These are phyloP conservation scores for Cheilinus undulatus DNA, from an alignment of 2,113 vertebrate genomes.

Conservation along the genomic window DNA sequence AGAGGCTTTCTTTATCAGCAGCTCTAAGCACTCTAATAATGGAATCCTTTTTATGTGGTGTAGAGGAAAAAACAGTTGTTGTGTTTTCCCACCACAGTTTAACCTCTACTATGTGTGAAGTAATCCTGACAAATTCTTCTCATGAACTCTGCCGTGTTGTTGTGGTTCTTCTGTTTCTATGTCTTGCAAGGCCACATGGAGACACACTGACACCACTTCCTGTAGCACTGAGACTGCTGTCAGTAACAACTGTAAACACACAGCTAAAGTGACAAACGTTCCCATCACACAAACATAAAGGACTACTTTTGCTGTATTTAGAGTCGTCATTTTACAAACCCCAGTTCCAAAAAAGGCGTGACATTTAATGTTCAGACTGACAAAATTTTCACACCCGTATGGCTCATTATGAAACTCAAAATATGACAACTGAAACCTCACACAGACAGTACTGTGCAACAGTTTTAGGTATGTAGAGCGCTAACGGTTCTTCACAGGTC, in stretches of 20 bases:
- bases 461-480: no score
- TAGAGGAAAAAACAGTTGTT: conserved; percentile 36
- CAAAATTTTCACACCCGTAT: no score
- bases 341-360: no score
- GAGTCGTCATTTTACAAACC: neutral
- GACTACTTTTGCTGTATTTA: neutral
- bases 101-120: conserved; percentile 54
- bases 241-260: conserved; percentile 24
- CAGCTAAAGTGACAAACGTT: conserved; percentile 12
- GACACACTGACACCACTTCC: neutral
- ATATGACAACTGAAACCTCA: no score
- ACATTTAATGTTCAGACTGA: no score
- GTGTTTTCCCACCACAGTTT: conserved; percentile 60
- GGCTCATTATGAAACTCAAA: no score
- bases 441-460: no score
- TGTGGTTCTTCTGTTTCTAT: conserved; percentile 47
- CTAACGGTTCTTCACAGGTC: no score
- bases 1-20: conserved; percentile 62
- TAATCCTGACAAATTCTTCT: conserved; percentile 53
- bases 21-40: conserved; percentile 34
- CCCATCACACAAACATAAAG: conserved; percentile 21
- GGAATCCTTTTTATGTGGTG: conserved; percentile 71
- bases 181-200: conserved; percentile 5
- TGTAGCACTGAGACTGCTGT: conserved; percentile 1
- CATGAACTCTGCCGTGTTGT: conserved; percentile 50